Evolutionary conservation across 2,888 invertebrate species (phyloP), one percentile per base, ranked within the genome.

Genomic region (Omphaloscelis lunosa): DNA sequence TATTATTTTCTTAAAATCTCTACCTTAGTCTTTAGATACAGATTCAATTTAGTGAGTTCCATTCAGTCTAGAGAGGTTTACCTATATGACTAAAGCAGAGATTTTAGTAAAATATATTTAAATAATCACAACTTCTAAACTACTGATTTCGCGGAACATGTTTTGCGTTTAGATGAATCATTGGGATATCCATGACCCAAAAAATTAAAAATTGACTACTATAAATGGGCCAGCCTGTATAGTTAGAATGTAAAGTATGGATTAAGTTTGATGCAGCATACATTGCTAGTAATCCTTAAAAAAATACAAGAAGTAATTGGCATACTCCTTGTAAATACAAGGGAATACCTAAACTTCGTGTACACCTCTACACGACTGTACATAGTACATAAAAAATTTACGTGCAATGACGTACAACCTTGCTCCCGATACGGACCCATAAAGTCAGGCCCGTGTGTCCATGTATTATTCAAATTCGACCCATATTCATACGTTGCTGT

Each of bases 381-480:
- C 66, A 20, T 66, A n/a, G 34, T 34, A 66, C 71, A 84, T 83
- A 72, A 84, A 51, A 84, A 17, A 84, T 84, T 84, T 87, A 84
- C 65, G 69, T 80, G 66, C 69, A 69, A 80, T 80, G 80, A 80
- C 88, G 83, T 70, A 84, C 67, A 84, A 66, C 75, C 75, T 51
- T 51, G 80, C 67, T 73, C 77, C 53, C 77, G 23, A 85, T 87
- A 85, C 83, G 41, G 71, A 29, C 65, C 73, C 77, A 83, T 86
- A 89, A 88, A 89, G 58, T 62, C 63, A 67, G 53, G 71, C 83
- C 56, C 69, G 81, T 81, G 86, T 80, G 70, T 58, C 48, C 74
- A 89, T 88, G 86, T 89, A 77, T 88, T 89, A 88, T 88, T 88
- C 87, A 88, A 88, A 88, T 86, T 83, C 71, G 88, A 83, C 82